These are phyloP conservation scores for Steinernema scapterisci DNA, from an alignment of 2,888 invertebrate species.

Conservation along the genomic window DNA sequence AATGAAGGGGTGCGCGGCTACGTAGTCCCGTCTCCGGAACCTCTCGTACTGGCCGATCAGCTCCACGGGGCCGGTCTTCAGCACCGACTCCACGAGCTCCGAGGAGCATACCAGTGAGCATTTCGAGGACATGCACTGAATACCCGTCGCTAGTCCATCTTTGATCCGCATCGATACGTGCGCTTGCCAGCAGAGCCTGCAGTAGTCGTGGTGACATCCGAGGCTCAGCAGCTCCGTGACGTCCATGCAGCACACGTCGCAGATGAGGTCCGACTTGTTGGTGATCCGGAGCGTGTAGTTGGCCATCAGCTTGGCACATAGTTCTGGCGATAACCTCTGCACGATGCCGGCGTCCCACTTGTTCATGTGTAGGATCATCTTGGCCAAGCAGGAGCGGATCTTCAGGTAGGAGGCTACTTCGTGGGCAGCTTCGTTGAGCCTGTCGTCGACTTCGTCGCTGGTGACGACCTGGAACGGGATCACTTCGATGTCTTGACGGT, in stretches of 20 bases:
- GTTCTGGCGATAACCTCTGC: neutral
- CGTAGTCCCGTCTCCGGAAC: constrained; percentile 80
- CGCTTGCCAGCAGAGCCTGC: constrained; percentile 92
- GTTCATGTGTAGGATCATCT: constrained; percentile 80
- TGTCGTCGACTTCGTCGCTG: constrained; percentile 34
- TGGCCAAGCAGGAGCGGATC: constrained; percentile 49
- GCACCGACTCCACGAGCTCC: constrained; percentile 37
- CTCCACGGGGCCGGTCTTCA: constrained; percentile 38
- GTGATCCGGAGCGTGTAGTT: constrained; percentile 14
- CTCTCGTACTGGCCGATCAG: constrained; percentile 19
- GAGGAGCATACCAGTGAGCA: constrained; percentile 87
- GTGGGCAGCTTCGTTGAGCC: constrained; percentile 30
- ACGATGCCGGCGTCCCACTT: constrained; percentile 86
- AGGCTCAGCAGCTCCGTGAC: constrained; percentile 44
- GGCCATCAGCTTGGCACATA: constrained; percentile 1
- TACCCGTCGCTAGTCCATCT: constrained; percentile 74
- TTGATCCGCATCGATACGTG: constrained; percentile 93
- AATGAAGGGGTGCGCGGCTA: constrained; percentile 75
- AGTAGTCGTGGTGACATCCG: constrained; percentile 78
- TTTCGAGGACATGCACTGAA: constrained; percentile 94
- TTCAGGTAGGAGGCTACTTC: constrained; percentile 77
- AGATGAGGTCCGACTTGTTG: constrained; percentile 67
- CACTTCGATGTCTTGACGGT: neutral
- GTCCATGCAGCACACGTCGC: constrained; percentile 78
- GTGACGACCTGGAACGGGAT: constrained; percentile 35